Evolutionary conservation across 1,140 invertebrate genomes (phyloP), one percentile per base, ranked within the genome.

Genomic region (Melanaphis sacchari): DNA sequence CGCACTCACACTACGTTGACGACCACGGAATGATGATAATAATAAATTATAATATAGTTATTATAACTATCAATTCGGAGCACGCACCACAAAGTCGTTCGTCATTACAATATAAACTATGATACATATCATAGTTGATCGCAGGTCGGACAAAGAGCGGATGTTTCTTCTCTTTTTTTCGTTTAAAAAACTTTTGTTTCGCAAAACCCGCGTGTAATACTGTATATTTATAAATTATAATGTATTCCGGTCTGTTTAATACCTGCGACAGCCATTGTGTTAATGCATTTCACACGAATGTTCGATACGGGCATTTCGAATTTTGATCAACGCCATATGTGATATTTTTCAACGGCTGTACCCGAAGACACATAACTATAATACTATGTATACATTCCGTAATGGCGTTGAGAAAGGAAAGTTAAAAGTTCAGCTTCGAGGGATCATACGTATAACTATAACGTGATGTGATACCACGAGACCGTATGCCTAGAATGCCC

Each of bases 11-110:
- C 46, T 15, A 49, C 59, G 22, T 76, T n/a, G 59, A n/a, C 59
- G 59, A 76, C 59, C 31, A 18, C 59, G n/a, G n/a, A n/a, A 76
- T 18, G 59, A 54, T 54, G 2, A 15, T n/a, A 76, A 76, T 52
- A 52, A 52, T 76, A 76, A 49, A 76, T 76, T 76, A 76, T 18
- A 76, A 76, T 76, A 76, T 76, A n/a, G 59, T 76, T 76, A n/a
- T n/a, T 76, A 76, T n/a, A n/a, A 76, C 59, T 15, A 5, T 76
- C 59, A n/a, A 76, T n/a, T 76, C 31, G n/a, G 59, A 76, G 15
- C 59, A 66, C 31, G 26, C 54, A 6, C 54, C 54, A 15, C 54
- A 15, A 15, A 76, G 31, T 76, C 59, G 59, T 76, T n/a, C 11
- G 59, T 76, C 36, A 76, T 76, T 76, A 76, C 15, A 66, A 18